Conservation (phyloP, 2,113 vertebrate species). For the Tenebrosternarchus preto region DNA sequence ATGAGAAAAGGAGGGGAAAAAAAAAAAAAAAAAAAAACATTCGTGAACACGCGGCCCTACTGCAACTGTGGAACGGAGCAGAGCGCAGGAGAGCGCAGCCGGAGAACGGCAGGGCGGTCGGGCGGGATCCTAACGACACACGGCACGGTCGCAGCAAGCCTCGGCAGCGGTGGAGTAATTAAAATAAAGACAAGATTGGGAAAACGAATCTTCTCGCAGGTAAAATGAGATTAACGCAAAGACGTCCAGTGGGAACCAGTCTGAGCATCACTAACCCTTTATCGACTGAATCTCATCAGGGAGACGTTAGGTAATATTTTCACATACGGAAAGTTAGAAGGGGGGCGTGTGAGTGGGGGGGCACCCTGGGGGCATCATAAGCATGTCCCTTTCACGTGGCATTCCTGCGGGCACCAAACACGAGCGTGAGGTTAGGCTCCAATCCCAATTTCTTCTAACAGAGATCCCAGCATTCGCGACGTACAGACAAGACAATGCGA, state of each 20-base stretch:
- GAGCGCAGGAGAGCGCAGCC: too few relatives aligned
- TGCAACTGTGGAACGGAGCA: too few relatives aligned
- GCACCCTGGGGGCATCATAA: conserved; percentile 27
- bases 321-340: conserved; percentile 32
- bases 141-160: too few relatives aligned
- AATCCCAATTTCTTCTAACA: background rate
- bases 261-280: conserved; percentile 44
- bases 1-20: too few relatives aligned
- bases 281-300: conserved; percentile 52
- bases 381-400: background rate
- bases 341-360: too few relatives aligned
- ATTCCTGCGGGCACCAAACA: background rate
- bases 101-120: too few relatives aligned
- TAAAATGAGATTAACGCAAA: conserved; percentile 55
- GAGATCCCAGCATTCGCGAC: too few relatives aligned
- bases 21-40: too few relatives aligned
- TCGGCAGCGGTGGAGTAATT: conserved; percentile 36
- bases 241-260: conserved; percentile 44
- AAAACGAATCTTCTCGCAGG: conserved; percentile 47
- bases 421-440: background rate
- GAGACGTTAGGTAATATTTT: conserved; percentile 51
- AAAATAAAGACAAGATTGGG: conserved; percentile 31
- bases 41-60: too few relatives aligned
- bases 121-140: too few relatives aligned
- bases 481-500: background rate